Evolutionary conservation across 1,140 invertebrate species (phyloP).

Genomic region (Drosophila prosaltans): DNA sequence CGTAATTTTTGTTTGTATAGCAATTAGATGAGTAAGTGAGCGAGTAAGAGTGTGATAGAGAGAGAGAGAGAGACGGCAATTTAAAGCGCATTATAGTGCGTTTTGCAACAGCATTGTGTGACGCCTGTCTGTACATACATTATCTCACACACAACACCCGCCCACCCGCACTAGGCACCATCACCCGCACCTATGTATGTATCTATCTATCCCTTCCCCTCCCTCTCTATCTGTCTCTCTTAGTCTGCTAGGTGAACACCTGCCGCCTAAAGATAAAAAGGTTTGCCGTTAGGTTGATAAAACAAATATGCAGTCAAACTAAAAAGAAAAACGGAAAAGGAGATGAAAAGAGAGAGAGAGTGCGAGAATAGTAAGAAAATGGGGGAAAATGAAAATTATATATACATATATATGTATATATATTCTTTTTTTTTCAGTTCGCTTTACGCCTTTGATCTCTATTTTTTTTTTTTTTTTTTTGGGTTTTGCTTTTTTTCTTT

Average conservation of each 20-base stretch:
- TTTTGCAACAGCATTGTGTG: slow-evolving; percentile 75
- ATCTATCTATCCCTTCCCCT: background rate
- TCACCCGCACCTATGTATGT: background rate
- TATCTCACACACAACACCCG: slow-evolving; percentile 30
- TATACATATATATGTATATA: slow-evolving; percentile 3
- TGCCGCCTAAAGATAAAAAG: slow-evolving; percentile 41
- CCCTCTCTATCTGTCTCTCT: background rate
- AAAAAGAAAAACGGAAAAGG: slow-evolving; percentile 19
- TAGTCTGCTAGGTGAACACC: slow-evolving; percentile 34
- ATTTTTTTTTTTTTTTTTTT: slow-evolving; percentile 16
- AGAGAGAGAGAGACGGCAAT: slow-evolving; percentile 46
- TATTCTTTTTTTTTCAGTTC: slow-evolving; percentile 44
- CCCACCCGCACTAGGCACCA: slow-evolving; percentile 25
- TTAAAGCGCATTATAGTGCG: slow-evolving; percentile 77
- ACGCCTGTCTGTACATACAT: slow-evolving; percentile 21
- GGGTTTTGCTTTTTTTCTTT: slow-evolving; percentile 22
- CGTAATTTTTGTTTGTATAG: slow-evolving; percentile 80
- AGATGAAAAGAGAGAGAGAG: slow-evolving; percentile 17
- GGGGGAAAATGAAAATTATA: slow-evolving; percentile 76
- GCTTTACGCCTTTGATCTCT: slow-evolving; percentile 43
- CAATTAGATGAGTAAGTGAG: slow-evolving; percentile 65
- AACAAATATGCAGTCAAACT: slow-evolving; percentile 56
- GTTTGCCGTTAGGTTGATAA: slow-evolving; percentile 66
- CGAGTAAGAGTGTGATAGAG: slow-evolving; percentile 31
- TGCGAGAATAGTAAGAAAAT: slow-evolving; percentile 54